Percentiles rank a stretch among this genome's conserved stretches.
Evolutionary conservation across 2,797 vertebrate genomes (phyloP).

Genomic region (Huso huso): DNA sequence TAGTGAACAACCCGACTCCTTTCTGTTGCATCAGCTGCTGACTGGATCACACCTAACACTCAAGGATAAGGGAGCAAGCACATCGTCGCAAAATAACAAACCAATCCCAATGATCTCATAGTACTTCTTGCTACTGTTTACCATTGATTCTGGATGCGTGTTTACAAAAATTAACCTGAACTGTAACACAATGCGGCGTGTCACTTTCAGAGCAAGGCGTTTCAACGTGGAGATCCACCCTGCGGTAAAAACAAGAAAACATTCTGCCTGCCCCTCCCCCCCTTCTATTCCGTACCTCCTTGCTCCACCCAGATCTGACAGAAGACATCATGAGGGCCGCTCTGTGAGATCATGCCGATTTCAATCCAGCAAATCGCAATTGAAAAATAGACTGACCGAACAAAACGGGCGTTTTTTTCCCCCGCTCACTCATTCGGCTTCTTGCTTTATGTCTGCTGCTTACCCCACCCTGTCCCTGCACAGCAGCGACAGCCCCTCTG

Average conservation of each 20-base stretch:
- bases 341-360: conserved; percentile 8
- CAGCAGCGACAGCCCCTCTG: too few relatives aligned
- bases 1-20: neutral
- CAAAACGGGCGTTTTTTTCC: conserved; percentile 10
- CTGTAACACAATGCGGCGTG: conserved; percentile 1
- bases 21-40: conserved; percentile 15
- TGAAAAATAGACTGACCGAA: neutral
- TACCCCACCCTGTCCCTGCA: neutral
- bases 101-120: neutral
- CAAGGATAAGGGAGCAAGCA: conserved; percentile 14
- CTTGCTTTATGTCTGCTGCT: neutral
- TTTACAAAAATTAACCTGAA: conserved; percentile 2
- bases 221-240: neutral
- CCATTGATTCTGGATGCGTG: too few relatives aligned
- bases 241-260: neutral
- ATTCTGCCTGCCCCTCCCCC: neutral
- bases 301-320: neutral
- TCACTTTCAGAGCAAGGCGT: conserved; percentile 9
- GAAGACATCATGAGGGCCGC: neutral
- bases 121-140: neutral
- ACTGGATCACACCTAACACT: neutral
- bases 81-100: conserved; percentile 4
- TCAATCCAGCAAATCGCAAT: conserved; percentile 3
- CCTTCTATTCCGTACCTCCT: neutral
- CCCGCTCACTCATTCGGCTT: neutral